phyloP scores from a whole-genome alignment of 2,113 vertebrate genomes.

The Ivindomyrus marchei region DNA sequence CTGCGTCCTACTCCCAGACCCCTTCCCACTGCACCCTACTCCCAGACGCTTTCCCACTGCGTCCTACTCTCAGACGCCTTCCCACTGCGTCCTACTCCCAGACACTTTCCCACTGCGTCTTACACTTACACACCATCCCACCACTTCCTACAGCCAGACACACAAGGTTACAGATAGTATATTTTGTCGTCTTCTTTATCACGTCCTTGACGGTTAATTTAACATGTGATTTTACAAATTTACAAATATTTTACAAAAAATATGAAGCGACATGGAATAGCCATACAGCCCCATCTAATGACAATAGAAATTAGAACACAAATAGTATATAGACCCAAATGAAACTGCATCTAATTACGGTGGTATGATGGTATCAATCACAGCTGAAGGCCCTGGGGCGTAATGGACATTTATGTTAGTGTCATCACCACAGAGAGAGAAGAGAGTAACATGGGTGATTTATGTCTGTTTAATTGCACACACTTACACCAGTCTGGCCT shows the following conservation, averaged over 20 bases:
- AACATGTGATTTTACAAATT: neutral
- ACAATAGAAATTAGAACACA: conserved; percentile 18
- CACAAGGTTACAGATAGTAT: neutral
- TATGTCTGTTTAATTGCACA: conserved; percentile 41
- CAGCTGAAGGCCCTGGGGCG: neutral
- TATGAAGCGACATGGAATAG: neutral
- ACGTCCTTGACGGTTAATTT: neutral
- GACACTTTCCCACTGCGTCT: neutral
- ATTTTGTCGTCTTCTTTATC: conserved; percentile 4
- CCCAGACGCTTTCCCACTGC: neutral
- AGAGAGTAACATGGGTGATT: conserved; percentile 35
- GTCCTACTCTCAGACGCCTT: neutral
- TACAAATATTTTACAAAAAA: neutral
- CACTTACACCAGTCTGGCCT: conserved; percentile 1
- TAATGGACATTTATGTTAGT: conserved; percentile 40
- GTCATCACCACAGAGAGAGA: conserved; percentile 31
- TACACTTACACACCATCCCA: neutral
- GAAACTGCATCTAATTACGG: neutral
- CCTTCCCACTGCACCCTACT: neutral
- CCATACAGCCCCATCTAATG: neutral
- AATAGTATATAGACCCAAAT: neutral
- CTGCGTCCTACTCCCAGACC: neutral
- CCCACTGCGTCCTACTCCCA: neutral
- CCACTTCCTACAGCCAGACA: neutral
- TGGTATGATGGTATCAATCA: neutral